A percentile compares a stretch with the other conserved stretches of the same genome.
phyloP scores from a whole-genome alignment of 2,888 invertebrate genomes.

The Aromia moschata region DNA sequence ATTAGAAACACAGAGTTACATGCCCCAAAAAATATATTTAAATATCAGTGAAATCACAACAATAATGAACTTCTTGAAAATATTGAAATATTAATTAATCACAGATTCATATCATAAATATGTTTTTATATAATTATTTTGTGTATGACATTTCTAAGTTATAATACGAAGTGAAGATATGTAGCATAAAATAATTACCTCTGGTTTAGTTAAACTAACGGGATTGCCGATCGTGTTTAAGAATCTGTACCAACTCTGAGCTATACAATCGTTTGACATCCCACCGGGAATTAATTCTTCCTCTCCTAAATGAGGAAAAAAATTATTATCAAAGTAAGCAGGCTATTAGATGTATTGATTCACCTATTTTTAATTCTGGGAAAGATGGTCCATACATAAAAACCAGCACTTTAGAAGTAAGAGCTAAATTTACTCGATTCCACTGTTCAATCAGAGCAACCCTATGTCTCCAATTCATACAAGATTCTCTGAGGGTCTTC shows the following conservation, averaged over 20 bases:
- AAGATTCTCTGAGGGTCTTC: conserved; percentile 94
- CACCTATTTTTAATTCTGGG: conserved; percentile 82
- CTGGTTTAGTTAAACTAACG: conserved; percentile 88
- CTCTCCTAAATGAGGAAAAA: conserved; percentile 71
- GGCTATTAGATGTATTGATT: too few relatives aligned
- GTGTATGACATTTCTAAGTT: too few relatives aligned
- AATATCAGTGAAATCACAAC: too few relatives aligned
- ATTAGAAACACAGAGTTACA: too few relatives aligned
- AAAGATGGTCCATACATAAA: conserved; percentile 91
- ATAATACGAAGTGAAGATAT: too few relatives aligned
- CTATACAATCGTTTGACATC: conserved; percentile 89
- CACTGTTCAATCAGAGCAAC: conserved; percentile 93
- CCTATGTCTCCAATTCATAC: conserved; percentile 93
- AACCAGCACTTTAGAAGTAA: conserved; percentile 83
- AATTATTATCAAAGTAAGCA: too few relatives aligned
- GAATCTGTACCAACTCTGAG: conserved; percentile 96
- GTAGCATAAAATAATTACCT: conserved; percentile 68
- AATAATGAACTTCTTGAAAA: too few relatives aligned
- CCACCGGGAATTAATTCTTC: conserved; percentile 88
- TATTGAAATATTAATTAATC: too few relatives aligned
- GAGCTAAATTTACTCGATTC: conserved; percentile 90
- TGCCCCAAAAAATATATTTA: too few relatives aligned
- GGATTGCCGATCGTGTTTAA: conserved; percentile 95
- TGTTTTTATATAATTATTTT: too few relatives aligned
- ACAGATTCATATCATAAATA: too few relatives aligned